Evolutionary conservation across 1,140 invertebrate species (phyloP).

Genomic region (Copidosoma floridanum): DNA sequence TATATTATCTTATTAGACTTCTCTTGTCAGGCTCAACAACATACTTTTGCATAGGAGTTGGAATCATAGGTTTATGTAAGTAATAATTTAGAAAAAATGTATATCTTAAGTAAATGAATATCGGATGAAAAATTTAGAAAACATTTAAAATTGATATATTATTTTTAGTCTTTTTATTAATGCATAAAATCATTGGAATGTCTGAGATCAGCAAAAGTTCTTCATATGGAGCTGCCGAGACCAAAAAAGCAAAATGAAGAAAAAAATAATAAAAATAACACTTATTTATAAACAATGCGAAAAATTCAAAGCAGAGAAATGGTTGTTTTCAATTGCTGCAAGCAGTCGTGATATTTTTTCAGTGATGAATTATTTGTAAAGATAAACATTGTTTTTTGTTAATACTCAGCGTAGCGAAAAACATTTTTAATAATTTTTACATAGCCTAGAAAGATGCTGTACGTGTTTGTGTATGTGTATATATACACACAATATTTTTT

Average conservation of each 20-base stretch:
- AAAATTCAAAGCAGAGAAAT: constrained; percentile 8
- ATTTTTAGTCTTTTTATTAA: constrained; percentile 73
- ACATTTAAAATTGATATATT: not conserved
- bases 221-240: constrained; percentile 66
- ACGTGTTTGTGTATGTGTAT: no score
- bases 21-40: constrained; percentile 71
- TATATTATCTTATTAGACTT: constrained; percentile 68
- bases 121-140: no score
- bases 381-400: constrained; percentile 26
- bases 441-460: no score
- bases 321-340: constrained; percentile 21
- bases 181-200: constrained; percentile 78
- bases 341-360: constrained; percentile 6
- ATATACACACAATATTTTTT: constrained; percentile 6
- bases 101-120: no score
- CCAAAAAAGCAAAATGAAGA: constrained; percentile 39
- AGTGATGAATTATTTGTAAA: constrained; percentile 8
- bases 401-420: constrained; percentile 9
- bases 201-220: constrained; percentile 82
- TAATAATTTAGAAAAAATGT: constrained; percentile 45
- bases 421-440: constrained; percentile 14
- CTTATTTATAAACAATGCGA: constrained; percentile 10
- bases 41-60: constrained; percentile 67
- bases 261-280: no score
- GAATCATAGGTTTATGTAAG: constrained; percentile 72